Base-by-base conservation (phyloP, 1,140 invertebrate species). In the Pogonomyrmex californicus region DNA sequence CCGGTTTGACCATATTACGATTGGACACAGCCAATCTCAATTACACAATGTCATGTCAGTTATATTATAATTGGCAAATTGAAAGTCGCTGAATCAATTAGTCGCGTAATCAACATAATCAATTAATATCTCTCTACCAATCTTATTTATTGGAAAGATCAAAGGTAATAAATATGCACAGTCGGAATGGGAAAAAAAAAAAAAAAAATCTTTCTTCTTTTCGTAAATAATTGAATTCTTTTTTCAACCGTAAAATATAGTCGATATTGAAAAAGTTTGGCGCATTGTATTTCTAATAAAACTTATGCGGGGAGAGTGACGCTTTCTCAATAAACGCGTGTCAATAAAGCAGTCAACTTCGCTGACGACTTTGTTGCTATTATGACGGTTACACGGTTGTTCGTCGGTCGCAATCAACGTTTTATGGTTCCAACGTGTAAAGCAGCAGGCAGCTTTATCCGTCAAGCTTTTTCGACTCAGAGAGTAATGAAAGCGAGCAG, bases 191-290 rank as follows among this genome's bases (percentile, higher is more conserved):
- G 62, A 65, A 63, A 63, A n/a, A 44, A 71, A 73, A 65, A n/a
- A 23, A 14, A 1, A 12, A 23, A 47, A 60, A 2, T 5, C 17
- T 63, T n/a, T 58, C 12, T 78, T 56, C 6, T 58, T 62, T 77
- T 4, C 30, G 30, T 44, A 36, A 56, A 36, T 44, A 17, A 51
- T 36, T 44, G 23, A n/a, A 17, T 66, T 36, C 38, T 58, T 68
- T 78, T 49, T 36, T 0, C 65, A 51, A 78, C 14, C 9, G n/a
- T n/a, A n/a, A 4, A 14, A 17, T 49, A 17, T 51, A 63, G 56
- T 47, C 30, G 62, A 87, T 90, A 93, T 93, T 92, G 92, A 93
- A 93, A 94, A 92, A 93, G 90, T 93, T 92, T 54, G 44, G 70
- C 49, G 71, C 38, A 75, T 54, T 77, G 88, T 86, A 91, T 92